A percentile compares a stretch with the other conserved stretches of the same genome.
Evolutionary conservation across 2,113 vertebrate species (phyloP).

Genomic region (Scomber colias): DNA sequence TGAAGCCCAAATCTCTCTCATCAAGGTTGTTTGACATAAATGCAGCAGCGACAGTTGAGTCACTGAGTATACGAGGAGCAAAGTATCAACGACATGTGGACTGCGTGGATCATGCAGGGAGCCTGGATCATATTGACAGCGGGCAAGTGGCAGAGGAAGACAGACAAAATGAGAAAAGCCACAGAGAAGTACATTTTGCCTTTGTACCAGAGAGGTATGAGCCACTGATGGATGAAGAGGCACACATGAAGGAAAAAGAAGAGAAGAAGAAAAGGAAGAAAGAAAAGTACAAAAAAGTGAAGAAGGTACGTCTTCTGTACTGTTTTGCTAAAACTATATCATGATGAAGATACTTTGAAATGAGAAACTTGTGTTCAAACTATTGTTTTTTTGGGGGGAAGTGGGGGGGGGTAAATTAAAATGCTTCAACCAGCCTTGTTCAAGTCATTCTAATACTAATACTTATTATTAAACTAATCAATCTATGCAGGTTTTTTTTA

Average conservation of each 20-base stretch:
- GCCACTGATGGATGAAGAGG: slow-evolving; percentile 74
- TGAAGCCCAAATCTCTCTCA: slow-evolving; percentile 75
- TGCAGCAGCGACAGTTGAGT: slow-evolving; percentile 18
- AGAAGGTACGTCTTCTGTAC: slow-evolving; percentile 71
- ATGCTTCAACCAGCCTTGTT: no score
- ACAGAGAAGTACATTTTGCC: slow-evolving; percentile 65
- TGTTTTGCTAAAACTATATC: no score
- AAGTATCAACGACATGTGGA: slow-evolving; percentile 74
- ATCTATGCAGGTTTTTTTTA: no score
- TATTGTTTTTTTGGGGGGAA: no score
- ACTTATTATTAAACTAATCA: no score
- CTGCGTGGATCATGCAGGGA: slow-evolving; percentile 34
- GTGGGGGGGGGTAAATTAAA: no score
- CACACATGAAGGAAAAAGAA: slow-evolving; percentile 51
- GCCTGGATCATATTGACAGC: not conserved
- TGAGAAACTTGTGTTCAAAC: no score
- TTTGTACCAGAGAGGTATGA: slow-evolving; percentile 78
- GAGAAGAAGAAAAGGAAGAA: slow-evolving; percentile 80
- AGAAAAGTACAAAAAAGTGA: slow-evolving; percentile 79
- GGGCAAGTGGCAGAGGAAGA: not conserved
- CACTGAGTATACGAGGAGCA: not conserved
- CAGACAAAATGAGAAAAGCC: slow-evolving; percentile 25
- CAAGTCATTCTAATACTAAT: no score
- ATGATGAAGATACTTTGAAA: no score
- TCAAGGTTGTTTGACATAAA: slow-evolving; percentile 58